Percentiles rank a stretch among this genome's conserved stretches.
These are phyloP conservation scores for Prunella himalayana DNA, from an alignment of 2,113 vertebrate species.

Conservation along the genomic window DNA sequence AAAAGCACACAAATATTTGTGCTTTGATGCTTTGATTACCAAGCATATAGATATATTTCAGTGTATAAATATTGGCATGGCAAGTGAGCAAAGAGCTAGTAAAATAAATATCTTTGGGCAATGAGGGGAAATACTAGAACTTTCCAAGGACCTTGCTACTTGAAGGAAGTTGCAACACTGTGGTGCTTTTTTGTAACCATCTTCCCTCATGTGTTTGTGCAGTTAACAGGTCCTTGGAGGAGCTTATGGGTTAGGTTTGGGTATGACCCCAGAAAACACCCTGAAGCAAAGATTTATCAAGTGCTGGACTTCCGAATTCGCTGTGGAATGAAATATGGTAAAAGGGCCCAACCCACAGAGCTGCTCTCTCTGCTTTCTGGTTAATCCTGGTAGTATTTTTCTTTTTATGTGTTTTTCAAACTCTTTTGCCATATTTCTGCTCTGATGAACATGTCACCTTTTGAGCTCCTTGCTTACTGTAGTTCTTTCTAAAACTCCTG, in stretches of 20 bases:
- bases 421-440: neutral
- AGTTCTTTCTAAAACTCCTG: neutral
- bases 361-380: neutral
- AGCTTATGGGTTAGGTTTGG: conserved; percentile 93
- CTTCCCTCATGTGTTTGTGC: neutral
- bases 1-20: neutral
- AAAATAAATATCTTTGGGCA: neutral
- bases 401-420: neutral
- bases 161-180: neutral
- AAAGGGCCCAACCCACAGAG: conserved; percentile 18
- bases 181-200: neutral
- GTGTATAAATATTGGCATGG: neutral
- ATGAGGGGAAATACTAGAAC: neutral
- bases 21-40: neutral
- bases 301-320: conserved; percentile 95
- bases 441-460: neutral
- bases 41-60: neutral
- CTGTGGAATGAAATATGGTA: conserved; percentile 91
- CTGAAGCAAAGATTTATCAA: conserved; percentile 91
- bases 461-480: neutral
- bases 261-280: conserved; percentile 87
- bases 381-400: conserved; percentile 9
- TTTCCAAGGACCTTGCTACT: neutral
- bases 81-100: neutral
- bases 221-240: conserved; percentile 97